These are phyloP conservation scores for Prunella strophiata DNA, from an alignment of 2,797 vertebrate genomes.

Conservation along the genomic window DNA sequence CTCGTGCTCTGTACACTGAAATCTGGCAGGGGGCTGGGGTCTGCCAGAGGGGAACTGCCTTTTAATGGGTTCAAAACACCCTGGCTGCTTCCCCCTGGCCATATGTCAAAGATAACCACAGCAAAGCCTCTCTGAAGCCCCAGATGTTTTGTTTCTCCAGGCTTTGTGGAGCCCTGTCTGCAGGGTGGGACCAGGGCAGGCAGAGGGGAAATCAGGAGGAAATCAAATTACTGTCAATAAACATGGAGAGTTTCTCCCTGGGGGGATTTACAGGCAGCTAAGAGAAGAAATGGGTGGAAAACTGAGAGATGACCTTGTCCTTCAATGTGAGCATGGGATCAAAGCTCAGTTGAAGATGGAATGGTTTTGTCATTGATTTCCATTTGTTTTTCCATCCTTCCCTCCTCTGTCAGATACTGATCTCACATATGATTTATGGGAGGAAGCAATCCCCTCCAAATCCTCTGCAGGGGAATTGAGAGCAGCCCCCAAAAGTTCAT, in stretches of 20 bases:
- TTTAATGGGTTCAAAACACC: neutral
- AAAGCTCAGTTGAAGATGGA: neutral
- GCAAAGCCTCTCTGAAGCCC: neutral
- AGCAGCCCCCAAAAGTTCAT: neutral
- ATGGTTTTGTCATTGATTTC: neutral
- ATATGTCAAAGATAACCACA: neutral
- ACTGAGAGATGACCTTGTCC: neutral
- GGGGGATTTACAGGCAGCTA: neutral
- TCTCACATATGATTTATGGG: neutral
- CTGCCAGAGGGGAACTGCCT: neutral
- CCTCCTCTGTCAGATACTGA: neutral
- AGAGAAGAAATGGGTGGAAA: neutral
- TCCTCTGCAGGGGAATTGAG: neutral
- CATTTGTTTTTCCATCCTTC: neutral
- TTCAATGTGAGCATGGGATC: neutral
- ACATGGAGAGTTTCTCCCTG: neutral
- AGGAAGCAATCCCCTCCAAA: neutral
- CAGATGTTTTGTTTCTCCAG: neutral
- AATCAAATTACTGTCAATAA: neutral
- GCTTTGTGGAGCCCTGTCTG: neutral
- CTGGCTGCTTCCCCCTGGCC: neutral
- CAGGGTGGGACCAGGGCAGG: neutral
- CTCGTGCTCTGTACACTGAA: rapidly evolving
- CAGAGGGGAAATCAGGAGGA: neutral
- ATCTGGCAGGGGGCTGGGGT: neutral